Conservation (phyloP, 2,113 vertebrate species). For the Holacanthus passer region DNA sequence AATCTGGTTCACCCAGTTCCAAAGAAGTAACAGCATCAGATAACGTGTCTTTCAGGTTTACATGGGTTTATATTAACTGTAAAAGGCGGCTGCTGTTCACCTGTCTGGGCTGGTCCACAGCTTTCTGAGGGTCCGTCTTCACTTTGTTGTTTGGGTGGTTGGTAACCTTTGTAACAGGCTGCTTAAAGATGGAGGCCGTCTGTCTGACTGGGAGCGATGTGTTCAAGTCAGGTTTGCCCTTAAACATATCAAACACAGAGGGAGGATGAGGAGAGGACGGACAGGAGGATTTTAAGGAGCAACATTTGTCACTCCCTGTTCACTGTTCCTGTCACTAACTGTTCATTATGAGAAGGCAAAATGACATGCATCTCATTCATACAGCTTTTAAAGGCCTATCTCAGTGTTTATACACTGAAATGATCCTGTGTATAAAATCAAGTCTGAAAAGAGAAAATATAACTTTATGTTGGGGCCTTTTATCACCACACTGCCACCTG, state of each 20-base stretch:
- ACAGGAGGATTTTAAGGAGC: not conserved
- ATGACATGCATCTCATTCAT: not conserved
- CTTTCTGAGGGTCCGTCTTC: conserved; percentile 98
- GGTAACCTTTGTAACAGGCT: conserved; percentile 98
- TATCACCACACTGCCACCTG: too few species aligned
- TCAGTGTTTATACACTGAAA: not conserved
- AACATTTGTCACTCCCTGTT: not conserved
- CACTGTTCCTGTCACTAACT: too few species aligned
- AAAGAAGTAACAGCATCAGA: not conserved
- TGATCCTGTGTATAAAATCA: not conserved
- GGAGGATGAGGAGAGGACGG: not conserved
- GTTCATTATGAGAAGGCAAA: not conserved
- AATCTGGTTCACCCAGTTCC: conserved; percentile 6
- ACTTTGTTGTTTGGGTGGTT: conserved; percentile 99
- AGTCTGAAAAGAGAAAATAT: not conserved
- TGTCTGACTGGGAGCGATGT: conserved; percentile 96
- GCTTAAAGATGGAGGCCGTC: conserved; percentile 98
- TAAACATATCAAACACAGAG: not conserved
- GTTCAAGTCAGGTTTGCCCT: conserved; percentile 98
- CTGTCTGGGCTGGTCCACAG: conserved; percentile 98
- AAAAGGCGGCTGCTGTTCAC: conserved; percentile 73
- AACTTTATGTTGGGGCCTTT: not conserved
- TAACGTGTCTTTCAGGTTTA: not conserved
- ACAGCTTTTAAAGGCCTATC: not conserved
- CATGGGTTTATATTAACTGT: not conserved